These are phyloP conservation scores for Thunnus albacares DNA, from an alignment of 2,797 vertebrate species.

Conservation along the genomic window DNA sequence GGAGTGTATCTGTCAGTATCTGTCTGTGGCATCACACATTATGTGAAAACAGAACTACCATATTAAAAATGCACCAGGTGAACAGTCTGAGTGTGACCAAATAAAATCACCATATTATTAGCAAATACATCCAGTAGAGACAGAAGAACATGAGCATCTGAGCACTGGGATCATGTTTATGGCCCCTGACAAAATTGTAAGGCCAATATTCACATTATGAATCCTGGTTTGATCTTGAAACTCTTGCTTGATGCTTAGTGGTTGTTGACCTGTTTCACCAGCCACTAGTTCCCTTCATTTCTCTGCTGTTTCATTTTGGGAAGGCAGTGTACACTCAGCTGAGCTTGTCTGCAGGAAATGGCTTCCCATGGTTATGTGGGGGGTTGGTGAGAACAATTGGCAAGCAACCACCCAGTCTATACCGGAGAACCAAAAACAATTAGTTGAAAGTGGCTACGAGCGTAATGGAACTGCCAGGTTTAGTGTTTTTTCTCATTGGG, in stretches of 20 bases:
- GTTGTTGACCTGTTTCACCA: not conserved
- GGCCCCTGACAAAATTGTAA: not conserved
- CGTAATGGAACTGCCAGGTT: slow-evolving; percentile 1
- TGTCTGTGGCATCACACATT: not conserved
- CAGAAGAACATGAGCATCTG: not conserved
- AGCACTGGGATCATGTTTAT: not conserved
- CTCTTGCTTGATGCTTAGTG: not conserved
- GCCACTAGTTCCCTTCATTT: not conserved
- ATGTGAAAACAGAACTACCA: not conserved
- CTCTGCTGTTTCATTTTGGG: not conserved
- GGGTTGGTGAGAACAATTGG: not conserved
- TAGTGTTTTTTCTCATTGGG: slow-evolving; percentile 7
- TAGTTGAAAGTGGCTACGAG: slow-evolving; percentile 11
- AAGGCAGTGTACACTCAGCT: not conserved
- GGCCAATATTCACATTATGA: not conserved
- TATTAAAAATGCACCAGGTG: not conserved
- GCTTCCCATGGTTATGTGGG: not conserved
- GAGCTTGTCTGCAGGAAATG: slow-evolving; percentile 3
- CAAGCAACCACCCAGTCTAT: slow-evolving; percentile 17
- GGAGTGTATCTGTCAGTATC: no score
- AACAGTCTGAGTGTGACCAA: not conserved
- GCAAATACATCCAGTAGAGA: not conserved
- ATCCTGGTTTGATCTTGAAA: not conserved
- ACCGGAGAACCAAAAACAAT: not conserved
- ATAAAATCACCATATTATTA: not conserved